Evolutionary conservation across 2,888 invertebrate species (phyloP).

Genomic region (Harpalus rubripes): DNA sequence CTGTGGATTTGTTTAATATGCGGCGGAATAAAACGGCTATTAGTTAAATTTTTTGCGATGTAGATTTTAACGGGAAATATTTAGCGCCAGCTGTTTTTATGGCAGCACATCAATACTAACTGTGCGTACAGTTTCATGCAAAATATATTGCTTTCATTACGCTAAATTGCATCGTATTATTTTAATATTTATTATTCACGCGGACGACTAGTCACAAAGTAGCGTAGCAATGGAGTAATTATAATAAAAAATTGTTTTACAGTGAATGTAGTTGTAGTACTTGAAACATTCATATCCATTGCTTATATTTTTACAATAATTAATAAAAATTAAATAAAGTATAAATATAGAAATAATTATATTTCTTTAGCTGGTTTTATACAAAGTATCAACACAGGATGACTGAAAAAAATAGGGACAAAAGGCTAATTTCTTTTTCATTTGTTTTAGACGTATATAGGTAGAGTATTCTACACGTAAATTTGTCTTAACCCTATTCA

Average conservation of each 20-base stretch:
- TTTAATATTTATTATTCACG: not conserved
- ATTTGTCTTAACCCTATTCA: too few species aligned
- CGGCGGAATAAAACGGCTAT: slow-evolving; percentile 36
- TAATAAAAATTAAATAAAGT: too few species aligned
- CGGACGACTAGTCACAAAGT: not conserved
- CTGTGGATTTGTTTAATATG: slow-evolving; percentile 45
- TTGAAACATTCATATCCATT: too few species aligned
- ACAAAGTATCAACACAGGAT: too few species aligned
- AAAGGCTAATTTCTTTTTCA: too few species aligned
- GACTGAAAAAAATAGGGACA: too few species aligned
- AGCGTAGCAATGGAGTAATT: not conserved
- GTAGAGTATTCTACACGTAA: too few species aligned
- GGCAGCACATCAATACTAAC: slow-evolving; percentile 32
- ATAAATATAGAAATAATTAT: too few species aligned
- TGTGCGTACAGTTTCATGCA: slow-evolving; percentile 16
- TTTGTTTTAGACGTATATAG: too few species aligned
- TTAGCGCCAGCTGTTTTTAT: slow-evolving; percentile 31
- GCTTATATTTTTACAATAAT: too few species aligned
- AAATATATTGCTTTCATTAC: slow-evolving; percentile 4
- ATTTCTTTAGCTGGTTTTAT: too few species aligned
- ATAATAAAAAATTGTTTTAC: not conserved
- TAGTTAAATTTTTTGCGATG: slow-evolving; percentile 43
- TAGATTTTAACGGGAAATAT: slow-evolving; percentile 37
- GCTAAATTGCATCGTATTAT: not conserved
- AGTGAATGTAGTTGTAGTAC: too few species aligned